Evolutionary conservation across 2,797 vertebrate genomes (phyloP), one percentile per base, ranked within the genome.

Genomic region (Botia almorhae): DNA sequence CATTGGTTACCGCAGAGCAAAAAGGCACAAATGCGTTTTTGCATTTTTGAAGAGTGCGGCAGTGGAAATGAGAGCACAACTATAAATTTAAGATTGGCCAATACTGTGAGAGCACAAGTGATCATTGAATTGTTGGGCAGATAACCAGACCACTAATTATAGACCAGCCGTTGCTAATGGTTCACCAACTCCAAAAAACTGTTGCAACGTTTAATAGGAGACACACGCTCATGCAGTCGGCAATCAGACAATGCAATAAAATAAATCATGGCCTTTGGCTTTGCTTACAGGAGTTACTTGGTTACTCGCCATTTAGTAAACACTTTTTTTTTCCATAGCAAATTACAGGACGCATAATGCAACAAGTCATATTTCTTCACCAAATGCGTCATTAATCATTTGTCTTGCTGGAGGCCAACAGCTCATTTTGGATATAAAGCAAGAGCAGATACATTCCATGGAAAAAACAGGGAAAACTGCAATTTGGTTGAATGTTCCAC

Each of bases 251-350:
- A 60, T 50, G 29, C 60, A 67, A 76, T 36, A 67, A 61, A 65
- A 80, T 76, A 77, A 83, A 83, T 61, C 53, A 61, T 80, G 73
- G 82, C 19, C 60, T 72, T 43, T 60, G 72, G 64, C 72, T 61
- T 71, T 53, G 68, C 68, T 63, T 71, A 64, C 10, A 64, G 46
- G 12, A 43, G 33, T 46, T 55, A 50, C 60, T 55, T 63, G 58
- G 75, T 67, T 26, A 67, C 74, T 48, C 2, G 16, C 65, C 46
- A 6, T 50, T 39, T 70, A 71, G 68, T 29, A 51, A 68, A 71
- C 43, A 64, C 5, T 1, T 33, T 33, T 36, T 36, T 51, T 39
- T 23, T 61, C 76, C 58, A 36, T 70, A 64, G 76, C 56, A 72
- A 79, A 72, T 72, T 72, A 72, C 16, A 79, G 69, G 69, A 68